A percentile compares a stretch with the other conserved stretches of the same genome.
Evolutionary conservation across 35 echinoderm and acorn worm species (phyloP).

Genomic region (Lytechinus pictus): DNA sequence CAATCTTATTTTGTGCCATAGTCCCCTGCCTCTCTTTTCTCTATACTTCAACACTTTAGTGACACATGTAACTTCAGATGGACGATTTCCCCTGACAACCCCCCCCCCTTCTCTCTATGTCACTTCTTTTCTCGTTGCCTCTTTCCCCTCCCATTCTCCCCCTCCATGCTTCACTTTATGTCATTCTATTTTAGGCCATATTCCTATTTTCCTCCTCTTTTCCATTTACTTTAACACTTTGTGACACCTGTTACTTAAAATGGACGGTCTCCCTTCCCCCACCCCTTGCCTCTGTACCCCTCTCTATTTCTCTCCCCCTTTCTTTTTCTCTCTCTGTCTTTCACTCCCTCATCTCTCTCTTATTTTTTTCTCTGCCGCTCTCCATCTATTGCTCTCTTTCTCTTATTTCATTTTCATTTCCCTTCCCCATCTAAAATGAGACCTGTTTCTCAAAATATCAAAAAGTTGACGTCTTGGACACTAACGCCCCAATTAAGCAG

Average conservation of each 20-base stretch:
- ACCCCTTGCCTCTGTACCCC: neutral
- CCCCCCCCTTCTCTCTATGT: no score
- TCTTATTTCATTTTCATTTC: neutral
- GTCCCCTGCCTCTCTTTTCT: no score
- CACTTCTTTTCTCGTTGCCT: no score
- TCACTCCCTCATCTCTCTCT: neutral
- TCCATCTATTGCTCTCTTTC: neutral
- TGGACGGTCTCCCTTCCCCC: neutral
- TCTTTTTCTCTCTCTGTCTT: neutral
- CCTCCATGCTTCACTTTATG: no score
- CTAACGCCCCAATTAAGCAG: neutral
- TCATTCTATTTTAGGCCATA: no score
- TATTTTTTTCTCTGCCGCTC: neutral
- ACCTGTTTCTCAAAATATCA: neutral
- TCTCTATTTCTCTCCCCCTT: neutral
- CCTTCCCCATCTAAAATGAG: neutral
- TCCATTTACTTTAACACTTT: no score
- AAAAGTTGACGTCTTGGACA: neutral
- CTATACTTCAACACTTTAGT: no score
- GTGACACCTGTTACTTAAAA: neutral
- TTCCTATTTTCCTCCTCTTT: no score
- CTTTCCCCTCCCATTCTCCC: no score
- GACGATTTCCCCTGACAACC: no score
- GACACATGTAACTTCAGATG: no score
- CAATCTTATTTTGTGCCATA: no score